These are phyloP conservation scores for Taenaris catops DNA, from an alignment of 2,888 invertebrate genomes.

Conservation along the genomic window DNA sequence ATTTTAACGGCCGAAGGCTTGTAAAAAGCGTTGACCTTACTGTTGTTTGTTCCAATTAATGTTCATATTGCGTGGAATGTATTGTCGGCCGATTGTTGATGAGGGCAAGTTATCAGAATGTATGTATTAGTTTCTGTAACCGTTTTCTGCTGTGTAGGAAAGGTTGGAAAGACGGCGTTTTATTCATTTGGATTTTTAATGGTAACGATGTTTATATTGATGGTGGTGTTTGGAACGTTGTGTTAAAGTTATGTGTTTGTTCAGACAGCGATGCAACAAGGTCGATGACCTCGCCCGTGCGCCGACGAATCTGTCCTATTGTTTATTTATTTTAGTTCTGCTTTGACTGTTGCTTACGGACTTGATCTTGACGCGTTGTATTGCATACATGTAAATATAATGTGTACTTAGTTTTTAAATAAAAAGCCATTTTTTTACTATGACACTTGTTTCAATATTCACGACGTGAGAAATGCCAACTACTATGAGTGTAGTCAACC, in stretches of 20 bases:
- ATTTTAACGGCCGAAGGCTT: slow-evolving; percentile 15
- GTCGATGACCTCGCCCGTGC: slow-evolving; percentile 41
- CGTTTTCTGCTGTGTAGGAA: slow-evolving; percentile 25
- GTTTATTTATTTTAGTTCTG: slow-evolving; percentile 63
- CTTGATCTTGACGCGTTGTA: slow-evolving; percentile 74
- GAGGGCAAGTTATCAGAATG: slow-evolving; percentile 17
- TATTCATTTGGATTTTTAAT: slow-evolving; percentile 18
- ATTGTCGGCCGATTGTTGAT: slow-evolving; percentile 6
- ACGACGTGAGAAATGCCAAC: too few species aligned
- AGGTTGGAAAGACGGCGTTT: slow-evolving; percentile 19
- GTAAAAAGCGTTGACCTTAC: slow-evolving; percentile 6
- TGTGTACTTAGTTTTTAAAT: slow-evolving; percentile 55
- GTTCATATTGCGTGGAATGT: slow-evolving; percentile 2
- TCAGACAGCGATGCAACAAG: slow-evolving; percentile 41
- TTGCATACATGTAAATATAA: slow-evolving; percentile 73
- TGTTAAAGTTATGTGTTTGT: slow-evolving; percentile 24
- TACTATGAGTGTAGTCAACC: too few species aligned
- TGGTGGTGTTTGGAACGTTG: slow-evolving; percentile 17
- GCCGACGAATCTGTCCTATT: slow-evolving; percentile 37
- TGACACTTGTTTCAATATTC: slow-evolving; percentile 27
- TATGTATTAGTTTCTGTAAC: slow-evolving; percentile 21
- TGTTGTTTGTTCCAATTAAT: slow-evolving; percentile 5
- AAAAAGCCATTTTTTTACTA: slow-evolving; percentile 67
- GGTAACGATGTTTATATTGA: slow-evolving; percentile 12
- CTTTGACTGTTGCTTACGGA: slow-evolving; percentile 76